Percentiles rank a stretch among this genome's conserved stretches.
Evolutionary conservation across 2,797 vertebrate genomes (phyloP).

Genomic region (Pterois miles): DNA sequence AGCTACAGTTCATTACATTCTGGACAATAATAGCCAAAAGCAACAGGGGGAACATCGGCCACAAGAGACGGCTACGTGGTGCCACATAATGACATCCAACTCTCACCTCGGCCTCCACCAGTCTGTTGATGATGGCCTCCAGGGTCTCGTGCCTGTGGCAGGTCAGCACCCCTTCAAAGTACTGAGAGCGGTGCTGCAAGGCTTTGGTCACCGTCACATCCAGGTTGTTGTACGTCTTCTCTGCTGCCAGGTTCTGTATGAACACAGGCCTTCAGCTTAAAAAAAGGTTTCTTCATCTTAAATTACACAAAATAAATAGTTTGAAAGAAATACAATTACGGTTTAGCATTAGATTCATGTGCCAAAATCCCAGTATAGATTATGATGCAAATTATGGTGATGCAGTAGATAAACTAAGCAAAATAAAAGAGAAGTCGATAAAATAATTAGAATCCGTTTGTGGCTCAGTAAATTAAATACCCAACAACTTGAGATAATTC

Average conservation of each 20-base stretch:
- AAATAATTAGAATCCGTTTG: background rate
- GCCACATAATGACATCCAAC: background rate
- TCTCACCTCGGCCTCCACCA: constrained; percentile 95
- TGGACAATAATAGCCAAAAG: background rate
- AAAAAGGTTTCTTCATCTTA: background rate
- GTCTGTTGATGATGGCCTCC: constrained; percentile 94
- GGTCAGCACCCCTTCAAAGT: constrained; percentile 97
- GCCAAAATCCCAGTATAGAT: background rate
- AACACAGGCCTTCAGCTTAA: background rate
- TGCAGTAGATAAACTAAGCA: background rate
- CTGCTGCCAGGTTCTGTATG: constrained; percentile 93
- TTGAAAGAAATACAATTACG: background rate
- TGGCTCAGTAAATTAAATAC: background rate
- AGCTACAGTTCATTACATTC: background rate
- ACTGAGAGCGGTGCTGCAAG: constrained; percentile 94
- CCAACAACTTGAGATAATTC: background rate
- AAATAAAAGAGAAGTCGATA: background rate
- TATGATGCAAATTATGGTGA: no score
- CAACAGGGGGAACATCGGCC: background rate
- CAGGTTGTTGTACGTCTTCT: constrained; percentile 98
- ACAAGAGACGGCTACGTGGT: background rate
- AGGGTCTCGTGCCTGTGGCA: constrained; percentile 92
- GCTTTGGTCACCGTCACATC: constrained; percentile 97
- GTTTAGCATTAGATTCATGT: background rate
- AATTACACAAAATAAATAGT: background rate